Base-by-base conservation (phyloP, 2,888 invertebrate genomes). In the Dastarcus helophoroides region DNA sequence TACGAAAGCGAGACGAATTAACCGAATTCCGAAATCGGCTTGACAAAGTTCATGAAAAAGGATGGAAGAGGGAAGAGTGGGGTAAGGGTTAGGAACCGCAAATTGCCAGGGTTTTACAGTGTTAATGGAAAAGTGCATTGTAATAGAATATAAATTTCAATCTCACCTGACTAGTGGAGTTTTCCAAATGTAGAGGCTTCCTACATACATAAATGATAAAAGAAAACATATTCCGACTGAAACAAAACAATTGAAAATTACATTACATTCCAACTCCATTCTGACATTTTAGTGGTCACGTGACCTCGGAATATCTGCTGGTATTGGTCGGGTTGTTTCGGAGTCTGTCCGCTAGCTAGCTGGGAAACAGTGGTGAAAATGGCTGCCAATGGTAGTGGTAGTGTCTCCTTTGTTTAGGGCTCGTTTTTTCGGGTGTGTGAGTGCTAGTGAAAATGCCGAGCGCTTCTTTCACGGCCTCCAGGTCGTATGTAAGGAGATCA, bases 401-500 rank as follows among this genome's bases (percentile, higher is more conserved):
- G 73, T 76, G 74, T 76, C 73, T 79, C 74, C 79, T 80, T 80
- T 80, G 79, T 80, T 79, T 79, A 77, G 74, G 59, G 64, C 65
- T 64, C 63, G 62, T 64, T 66, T 68, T 51, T 50, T 46, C 45
- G 47, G 45, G 54, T 54, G 51, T 48, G 50, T 48, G 50, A 46
- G 52, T 46, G 51, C 43, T 45, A 66, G 65, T 65, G 67, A 82
- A 76, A 69, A 85, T 89, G 89, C 89, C 88, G 74, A 88, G 88
- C 76, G 88, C 88, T 71, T 88, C 88, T 65, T 86, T 88, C 69
- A 84, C 85, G 63, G 84, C 86, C 67, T 83, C 85, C 67, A 79
- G 86, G 73, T 83, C 84, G 68, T 86, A 84, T 71, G 81, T 84
- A 59, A 78, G 88, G 66, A 79, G 88, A 69, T 88, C 88, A 64